phyloP scores from a whole-genome alignment of 2,113 vertebrate species.

The Poeciliopsis prolifica region DNA sequence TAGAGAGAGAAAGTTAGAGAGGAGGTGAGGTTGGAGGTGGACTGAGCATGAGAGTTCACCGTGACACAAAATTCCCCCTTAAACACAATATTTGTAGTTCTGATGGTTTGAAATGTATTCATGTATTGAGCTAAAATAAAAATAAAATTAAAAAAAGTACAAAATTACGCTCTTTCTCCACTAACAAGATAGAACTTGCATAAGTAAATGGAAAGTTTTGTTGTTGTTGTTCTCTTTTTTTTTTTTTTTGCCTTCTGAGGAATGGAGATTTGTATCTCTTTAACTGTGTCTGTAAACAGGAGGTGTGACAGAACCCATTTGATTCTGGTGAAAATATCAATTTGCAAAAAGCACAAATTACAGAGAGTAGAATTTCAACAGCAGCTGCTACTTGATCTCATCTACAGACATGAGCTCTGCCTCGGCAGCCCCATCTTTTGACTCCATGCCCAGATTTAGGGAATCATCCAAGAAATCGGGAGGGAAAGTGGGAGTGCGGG shows the following conservation, averaged over 20 bases:
- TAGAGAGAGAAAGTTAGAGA: neutral
- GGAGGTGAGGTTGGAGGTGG: too few species aligned
- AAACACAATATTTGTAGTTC: neutral
- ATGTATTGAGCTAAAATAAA: too few species aligned
- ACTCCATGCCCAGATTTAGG: slow-evolving; percentile 16
- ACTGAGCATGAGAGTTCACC: too few species aligned
- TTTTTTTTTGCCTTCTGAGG: slow-evolving; percentile 5
- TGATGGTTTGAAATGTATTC: neutral
- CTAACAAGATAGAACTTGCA: slow-evolving; percentile 6
- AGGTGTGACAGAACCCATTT: slow-evolving; percentile 23
- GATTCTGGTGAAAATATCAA: slow-evolving; percentile 16
- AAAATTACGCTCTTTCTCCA: slow-evolving; percentile 2
- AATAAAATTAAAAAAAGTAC: too few species aligned
- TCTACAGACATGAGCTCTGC: slow-evolving; percentile 43
- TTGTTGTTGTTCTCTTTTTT: neutral
- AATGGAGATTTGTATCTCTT: slow-evolving; percentile 10
- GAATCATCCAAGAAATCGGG: slow-evolving; percentile 23
- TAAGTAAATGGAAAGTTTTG: neutral
- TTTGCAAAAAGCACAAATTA: slow-evolving; percentile 39
- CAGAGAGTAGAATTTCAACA: slow-evolving; percentile 20
- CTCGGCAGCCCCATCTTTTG: slow-evolving; percentile 22
- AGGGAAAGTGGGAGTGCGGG: too few species aligned
- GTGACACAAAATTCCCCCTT: neutral
- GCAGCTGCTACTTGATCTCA: slow-evolving; percentile 49
- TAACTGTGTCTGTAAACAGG: slow-evolving; percentile 14